phyloP scores from a whole-genome alignment of 2,113 vertebrate genomes.

The Sebastes fasciatus region DNA sequence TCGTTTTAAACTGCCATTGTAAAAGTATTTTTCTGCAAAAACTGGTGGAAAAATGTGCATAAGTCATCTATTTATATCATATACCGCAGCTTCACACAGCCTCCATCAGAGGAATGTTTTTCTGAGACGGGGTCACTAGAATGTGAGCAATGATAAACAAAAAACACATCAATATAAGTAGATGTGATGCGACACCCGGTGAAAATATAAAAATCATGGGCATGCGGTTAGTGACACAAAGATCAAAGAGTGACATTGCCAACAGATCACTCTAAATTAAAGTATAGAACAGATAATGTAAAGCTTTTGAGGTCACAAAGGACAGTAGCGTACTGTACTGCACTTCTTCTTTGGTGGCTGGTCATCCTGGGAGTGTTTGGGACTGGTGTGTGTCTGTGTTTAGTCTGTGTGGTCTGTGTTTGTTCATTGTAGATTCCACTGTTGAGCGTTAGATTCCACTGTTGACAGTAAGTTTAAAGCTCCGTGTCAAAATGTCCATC shows the following conservation, averaged over 20 bases:
- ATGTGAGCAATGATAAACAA: conserved; percentile 43
- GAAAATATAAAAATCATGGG: conserved; percentile 28
- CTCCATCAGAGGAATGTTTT: conserved; percentile 53
- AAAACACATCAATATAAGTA: conserved; percentile 30
- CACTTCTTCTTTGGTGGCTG: conserved; percentile 73
- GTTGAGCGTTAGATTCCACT: conserved; percentile 83
- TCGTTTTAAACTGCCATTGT: conserved; percentile 57
- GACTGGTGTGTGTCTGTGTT: conserved; percentile 80
- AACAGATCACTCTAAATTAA: conserved; percentile 21
- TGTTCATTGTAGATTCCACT: conserved; percentile 82
- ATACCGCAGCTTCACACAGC: conserved; percentile 20
- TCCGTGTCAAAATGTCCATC: conserved; percentile 81
- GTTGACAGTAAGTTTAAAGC: conserved; percentile 84
- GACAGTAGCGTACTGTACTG: conserved; percentile 73
- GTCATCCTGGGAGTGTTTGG: conserved; percentile 71
- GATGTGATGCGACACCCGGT: conserved; percentile 39
- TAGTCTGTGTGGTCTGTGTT: conserved; percentile 83
- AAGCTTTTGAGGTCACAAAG: conserved; percentile 50
- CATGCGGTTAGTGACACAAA: conserved; percentile 8
- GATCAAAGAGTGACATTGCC: conserved; percentile 7
- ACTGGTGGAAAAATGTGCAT: conserved; percentile 54
- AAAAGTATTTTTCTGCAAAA: conserved; percentile 63
- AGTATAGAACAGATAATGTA: conserved; percentile 37
- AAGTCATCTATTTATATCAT: conserved; percentile 62
- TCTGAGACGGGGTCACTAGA: conserved; percentile 35